Percentiles rank a stretch among this genome's conserved stretches.
Evolutionary conservation across 2,888 invertebrate species (phyloP).

Genomic region (Myathropa florea): DNA sequence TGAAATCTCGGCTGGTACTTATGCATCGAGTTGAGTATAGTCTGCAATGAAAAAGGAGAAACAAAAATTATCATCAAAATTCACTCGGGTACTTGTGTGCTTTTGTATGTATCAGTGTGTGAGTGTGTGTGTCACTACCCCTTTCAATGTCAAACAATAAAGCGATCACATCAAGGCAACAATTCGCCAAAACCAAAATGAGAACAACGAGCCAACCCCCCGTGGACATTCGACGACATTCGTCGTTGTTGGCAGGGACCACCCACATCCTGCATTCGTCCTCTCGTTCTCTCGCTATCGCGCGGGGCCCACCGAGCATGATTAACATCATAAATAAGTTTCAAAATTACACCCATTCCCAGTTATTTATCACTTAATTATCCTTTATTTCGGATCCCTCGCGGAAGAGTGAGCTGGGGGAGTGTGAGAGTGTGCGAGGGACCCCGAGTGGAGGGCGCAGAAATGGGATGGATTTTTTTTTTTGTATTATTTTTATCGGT

Average conservation of each 20-base stretch:
- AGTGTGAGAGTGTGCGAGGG: slow-evolving; percentile 9
- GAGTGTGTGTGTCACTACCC: slow-evolving; percentile 7
- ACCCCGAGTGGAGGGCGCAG: slow-evolving; percentile 38
- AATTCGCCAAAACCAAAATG: slow-evolving; percentile 3
- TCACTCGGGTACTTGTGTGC: not conserved
- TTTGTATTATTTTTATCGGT: not conserved
- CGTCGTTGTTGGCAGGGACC: slow-evolving; percentile 19
- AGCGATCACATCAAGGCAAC: slow-evolving; percentile 27
- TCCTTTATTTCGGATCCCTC: slow-evolving; percentile 55
- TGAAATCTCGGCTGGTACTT: slow-evolving; percentile 99
- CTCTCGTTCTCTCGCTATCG: slow-evolving; percentile 19
- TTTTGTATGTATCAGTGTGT: slow-evolving; percentile 1
- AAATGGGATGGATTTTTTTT: slow-evolving; percentile 5
- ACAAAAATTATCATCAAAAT: not conserved
- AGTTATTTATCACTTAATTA: slow-evolving; percentile 71
- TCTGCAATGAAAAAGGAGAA: slow-evolving; percentile 85
- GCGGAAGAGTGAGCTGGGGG: not conserved
- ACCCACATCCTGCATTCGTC: slow-evolving; percentile 40
- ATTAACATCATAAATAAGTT: slow-evolving; percentile 71
- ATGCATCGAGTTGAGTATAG: slow-evolving; percentile 99
- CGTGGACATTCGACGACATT: slow-evolving; percentile 2
- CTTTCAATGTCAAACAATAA: slow-evolving; percentile 65
- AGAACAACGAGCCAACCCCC: slow-evolving; percentile 14
- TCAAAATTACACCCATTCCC: slow-evolving; percentile 71
- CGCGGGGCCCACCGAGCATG: no score